Evolutionary conservation across 2,888 invertebrate species (phyloP).

Genomic region (Drosophila leonis): DNA sequence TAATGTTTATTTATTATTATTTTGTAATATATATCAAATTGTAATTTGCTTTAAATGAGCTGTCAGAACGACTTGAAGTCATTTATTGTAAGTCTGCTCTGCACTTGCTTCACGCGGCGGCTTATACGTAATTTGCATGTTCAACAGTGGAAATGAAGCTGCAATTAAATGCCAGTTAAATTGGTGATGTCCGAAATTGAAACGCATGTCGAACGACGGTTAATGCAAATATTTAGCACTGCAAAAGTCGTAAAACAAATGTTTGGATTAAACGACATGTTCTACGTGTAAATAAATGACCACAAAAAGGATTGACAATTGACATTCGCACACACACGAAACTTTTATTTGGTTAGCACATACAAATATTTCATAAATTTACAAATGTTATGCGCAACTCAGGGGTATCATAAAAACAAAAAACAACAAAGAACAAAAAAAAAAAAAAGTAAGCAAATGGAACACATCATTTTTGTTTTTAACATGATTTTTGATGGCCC

Average conservation of each 20-base stretch:
- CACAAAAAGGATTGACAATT: slow-evolving; percentile 31
- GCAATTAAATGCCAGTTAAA: background rate
- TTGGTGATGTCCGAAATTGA: background rate
- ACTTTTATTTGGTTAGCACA: background rate
- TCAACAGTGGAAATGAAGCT: background rate
- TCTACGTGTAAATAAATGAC: slow-evolving; percentile 25
- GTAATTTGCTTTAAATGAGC: background rate
- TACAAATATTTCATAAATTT: slow-evolving; percentile 8
- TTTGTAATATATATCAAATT: background rate
- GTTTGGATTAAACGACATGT: slow-evolving; percentile 20
- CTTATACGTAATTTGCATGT: background rate
- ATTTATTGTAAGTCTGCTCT: background rate
- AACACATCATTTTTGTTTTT: background rate
- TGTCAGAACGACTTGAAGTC: background rate
- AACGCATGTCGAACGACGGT: slow-evolving; percentile 26
- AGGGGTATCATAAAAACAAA: slow-evolving; percentile 1
- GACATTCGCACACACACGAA: background rate
- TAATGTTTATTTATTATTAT: background rate
- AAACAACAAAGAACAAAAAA: background rate
- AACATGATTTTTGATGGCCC: slow-evolving; percentile 3
- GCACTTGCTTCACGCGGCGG: background rate
- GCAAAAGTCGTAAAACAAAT: slow-evolving; percentile 15
- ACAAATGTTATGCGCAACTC: slow-evolving; percentile 5
- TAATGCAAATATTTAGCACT: slow-evolving; percentile 27
- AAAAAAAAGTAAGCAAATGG: background rate